Evolutionary conservation across 2,888 invertebrate genomes (phyloP).

Genomic region (Limnephilus lunatus): DNA sequence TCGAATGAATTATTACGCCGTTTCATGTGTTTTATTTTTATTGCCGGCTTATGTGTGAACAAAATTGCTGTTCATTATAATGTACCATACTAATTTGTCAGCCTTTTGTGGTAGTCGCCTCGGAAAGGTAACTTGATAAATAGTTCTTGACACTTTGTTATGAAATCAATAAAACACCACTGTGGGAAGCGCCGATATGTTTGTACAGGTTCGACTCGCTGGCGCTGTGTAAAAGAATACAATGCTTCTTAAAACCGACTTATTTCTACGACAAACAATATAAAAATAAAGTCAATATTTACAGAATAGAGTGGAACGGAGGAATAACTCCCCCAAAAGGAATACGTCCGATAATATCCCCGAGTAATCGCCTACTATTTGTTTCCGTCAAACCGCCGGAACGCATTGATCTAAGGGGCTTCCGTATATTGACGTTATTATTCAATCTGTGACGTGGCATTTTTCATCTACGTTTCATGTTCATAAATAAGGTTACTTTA

Average conservation of each 20-base stretch:
- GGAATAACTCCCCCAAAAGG: not conserved
- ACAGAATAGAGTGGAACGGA: not conserved
- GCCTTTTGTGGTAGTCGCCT: not conserved
- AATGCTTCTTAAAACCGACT: not conserved
- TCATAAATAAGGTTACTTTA: constrained; percentile 12
- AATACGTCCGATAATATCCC: constrained; percentile 28
- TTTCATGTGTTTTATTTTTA: constrained; percentile 11
- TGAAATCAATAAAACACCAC: not conserved
- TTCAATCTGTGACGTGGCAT: constrained; percentile 23
- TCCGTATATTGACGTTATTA: constrained; percentile 12
- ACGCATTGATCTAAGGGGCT: constrained; percentile 24
- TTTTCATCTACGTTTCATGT: constrained; percentile 20
- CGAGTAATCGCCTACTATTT: constrained; percentile 32
- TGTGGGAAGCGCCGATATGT: not conserved
- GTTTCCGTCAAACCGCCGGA: constrained; percentile 31
- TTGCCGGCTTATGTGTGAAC: constrained; percentile 7
- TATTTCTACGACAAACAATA: not conserved
- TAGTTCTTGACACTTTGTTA: not conserved
- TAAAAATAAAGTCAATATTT: not conserved
- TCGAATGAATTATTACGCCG: constrained; percentile 42
- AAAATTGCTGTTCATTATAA: not conserved
- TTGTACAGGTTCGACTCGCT: not conserved
- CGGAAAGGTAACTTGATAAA: not conserved
- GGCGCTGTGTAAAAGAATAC: not conserved
- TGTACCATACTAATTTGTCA: not conserved